A percentile compares a stretch with the other conserved stretches of the same genome.
Conservation (phyloP, 2,797 vertebrate species). For the Ateles fusciceps region DNA sequence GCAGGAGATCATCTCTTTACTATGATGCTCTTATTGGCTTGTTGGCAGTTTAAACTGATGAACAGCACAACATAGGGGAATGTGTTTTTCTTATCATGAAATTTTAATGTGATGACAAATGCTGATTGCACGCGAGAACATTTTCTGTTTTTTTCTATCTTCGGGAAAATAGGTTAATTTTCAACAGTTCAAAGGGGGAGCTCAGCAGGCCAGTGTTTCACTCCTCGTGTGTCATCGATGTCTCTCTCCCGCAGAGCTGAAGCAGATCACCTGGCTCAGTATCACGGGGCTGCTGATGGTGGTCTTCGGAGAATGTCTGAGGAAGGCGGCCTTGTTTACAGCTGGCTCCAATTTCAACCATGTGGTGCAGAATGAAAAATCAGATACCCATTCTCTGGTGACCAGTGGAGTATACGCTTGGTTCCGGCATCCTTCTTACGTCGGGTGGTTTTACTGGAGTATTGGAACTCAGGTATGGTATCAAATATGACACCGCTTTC, state of each 20-base stretch:
- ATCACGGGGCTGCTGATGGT: conserved; percentile 93
- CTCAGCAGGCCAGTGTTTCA: fast-evolving
- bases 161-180: not conserved
- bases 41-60: not conserved
- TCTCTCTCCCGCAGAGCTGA: conserved; percentile 88
- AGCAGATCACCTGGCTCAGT: conserved; percentile 94
- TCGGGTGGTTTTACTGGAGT: conserved; percentile 99
- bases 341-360: conserved; percentile 99
- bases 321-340: conserved; percentile 97
- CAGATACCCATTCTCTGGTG: conserved; percentile 94
- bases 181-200: no score
- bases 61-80: not conserved
- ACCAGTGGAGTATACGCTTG: conserved; percentile 93
- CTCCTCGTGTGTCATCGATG: not conserved
- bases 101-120: not conserved
- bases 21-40: not conserved
- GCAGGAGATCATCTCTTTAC: not conserved
- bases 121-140: not conserved
- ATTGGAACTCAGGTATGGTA: conserved; percentile 94
- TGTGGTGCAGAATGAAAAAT: conserved; percentile 98
- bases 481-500: fast-evolving
- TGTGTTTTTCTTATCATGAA: not conserved
- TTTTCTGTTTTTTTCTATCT: not conserved
- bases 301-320: conserved; percentile 92
- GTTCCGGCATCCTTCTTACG: conserved; percentile 97